These are phyloP conservation scores for Nettapus auritus DNA, from an alignment of 2,113 vertebrate species.

Conservation along the genomic window DNA sequence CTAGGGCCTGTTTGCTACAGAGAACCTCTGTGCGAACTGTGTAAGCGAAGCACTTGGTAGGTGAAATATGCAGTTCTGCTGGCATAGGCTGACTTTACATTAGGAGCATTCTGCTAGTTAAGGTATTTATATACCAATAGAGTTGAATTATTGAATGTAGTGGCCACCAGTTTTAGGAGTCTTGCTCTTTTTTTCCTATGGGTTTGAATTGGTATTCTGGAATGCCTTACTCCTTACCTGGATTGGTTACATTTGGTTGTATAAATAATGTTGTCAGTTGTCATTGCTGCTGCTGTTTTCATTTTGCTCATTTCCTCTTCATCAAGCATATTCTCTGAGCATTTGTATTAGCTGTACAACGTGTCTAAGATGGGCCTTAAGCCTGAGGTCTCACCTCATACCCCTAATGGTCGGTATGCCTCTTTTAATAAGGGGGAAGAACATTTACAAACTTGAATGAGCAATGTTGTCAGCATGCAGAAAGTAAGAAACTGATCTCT, in stretches of 20 bases:
- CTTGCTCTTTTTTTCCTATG: background rate
- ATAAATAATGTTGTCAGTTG: background rate
- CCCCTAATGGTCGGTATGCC: background rate
- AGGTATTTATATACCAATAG: background rate
- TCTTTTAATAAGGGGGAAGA: background rate
- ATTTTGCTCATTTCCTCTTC: background rate
- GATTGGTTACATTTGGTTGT: background rate
- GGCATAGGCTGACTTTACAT: background rate
- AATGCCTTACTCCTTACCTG: background rate
- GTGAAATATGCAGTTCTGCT: background rate
- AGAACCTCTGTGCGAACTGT: background rate
- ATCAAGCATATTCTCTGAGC: background rate
- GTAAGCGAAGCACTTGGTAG: background rate
- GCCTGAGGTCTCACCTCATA: background rate
- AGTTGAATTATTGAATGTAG: background rate
- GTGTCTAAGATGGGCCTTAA: background rate
- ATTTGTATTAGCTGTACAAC: background rate
- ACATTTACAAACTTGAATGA: background rate
- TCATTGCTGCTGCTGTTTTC: background rate
- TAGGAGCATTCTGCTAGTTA: background rate
- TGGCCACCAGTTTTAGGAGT: background rate
- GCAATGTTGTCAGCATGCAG: background rate
- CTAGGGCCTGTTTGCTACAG: background rate
- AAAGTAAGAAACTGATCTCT: background rate
- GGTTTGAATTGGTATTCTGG: background rate